phyloP scores from a whole-genome alignment of 2,888 invertebrate species.

The Tryphoninae sp. region DNA sequence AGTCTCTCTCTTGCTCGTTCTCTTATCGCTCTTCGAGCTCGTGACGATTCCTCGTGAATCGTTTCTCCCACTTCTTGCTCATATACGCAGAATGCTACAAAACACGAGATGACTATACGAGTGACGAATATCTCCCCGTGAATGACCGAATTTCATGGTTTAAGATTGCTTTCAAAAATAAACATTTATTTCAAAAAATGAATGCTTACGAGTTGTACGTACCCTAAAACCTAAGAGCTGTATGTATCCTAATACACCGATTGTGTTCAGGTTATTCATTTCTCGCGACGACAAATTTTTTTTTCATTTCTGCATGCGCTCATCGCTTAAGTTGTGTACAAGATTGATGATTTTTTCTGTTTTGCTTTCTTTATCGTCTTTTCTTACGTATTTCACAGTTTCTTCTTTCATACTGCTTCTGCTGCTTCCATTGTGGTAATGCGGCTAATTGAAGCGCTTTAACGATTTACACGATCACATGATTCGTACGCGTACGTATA shows the following conservation, averaged over 20 bases:
- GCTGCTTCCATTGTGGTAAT: constrained; percentile 15
- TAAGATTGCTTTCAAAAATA: constrained; percentile 80
- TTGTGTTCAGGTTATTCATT: constrained; percentile 73
- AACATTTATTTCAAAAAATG: constrained; percentile 81
- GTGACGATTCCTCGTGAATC: neutral
- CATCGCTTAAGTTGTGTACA: constrained; percentile 70
- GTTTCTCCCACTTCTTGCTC: neutral
- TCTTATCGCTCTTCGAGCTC: constrained; percentile 20
- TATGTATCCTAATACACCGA: constrained; percentile 75
- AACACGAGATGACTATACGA: constrained; percentile 20
- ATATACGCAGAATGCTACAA: constrained; percentile 4
- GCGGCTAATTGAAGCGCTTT: constrained; percentile 66
- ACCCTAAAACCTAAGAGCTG: constrained; percentile 78
- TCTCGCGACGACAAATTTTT: constrained; percentile 41
- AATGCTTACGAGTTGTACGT: constrained; percentile 79
- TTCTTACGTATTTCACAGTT: constrained; percentile 38
- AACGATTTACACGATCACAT: constrained; percentile 73
- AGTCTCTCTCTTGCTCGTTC: constrained; percentile 6
- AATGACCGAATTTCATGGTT: constrained; percentile 48
- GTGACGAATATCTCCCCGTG: constrained; percentile 59
- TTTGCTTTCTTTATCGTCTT: constrained; percentile 37
- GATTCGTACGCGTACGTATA: constrained; percentile 72
- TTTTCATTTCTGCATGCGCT: constrained; percentile 32
- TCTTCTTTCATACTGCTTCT: constrained; percentile 26
- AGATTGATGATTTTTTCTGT: constrained; percentile 63